Percentiles rank a stretch among this genome's conserved stretches.
Conservation (phyloP, 30 jellyfish, hydroid and myxozoan species). For the Clytia hemisphaerica region DNA sequence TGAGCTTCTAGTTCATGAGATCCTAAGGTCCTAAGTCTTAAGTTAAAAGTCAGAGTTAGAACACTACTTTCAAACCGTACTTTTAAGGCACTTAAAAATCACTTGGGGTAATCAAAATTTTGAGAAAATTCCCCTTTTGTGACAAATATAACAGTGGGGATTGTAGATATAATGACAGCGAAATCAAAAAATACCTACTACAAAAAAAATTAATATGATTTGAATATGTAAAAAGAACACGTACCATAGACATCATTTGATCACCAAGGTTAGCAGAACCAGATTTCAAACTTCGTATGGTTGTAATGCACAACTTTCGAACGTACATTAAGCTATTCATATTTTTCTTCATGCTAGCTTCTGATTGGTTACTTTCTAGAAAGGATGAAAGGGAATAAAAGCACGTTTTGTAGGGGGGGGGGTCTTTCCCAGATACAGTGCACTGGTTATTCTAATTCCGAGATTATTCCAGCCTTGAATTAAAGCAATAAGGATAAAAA, state of each 20-base stretch:
- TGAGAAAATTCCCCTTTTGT: too few relatives aligned
- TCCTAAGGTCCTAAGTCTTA: too few relatives aligned
- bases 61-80: too few relatives aligned
- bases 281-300: slow-evolving; percentile 58
- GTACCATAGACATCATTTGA: slow-evolving; percentile 27
- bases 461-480: neutral
- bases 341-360: slow-evolving; percentile 55
- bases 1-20: too few relatives aligned
- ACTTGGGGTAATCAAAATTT: too few relatives aligned
- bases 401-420: neutral
- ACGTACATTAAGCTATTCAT: slow-evolving; percentile 86
- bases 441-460: neutral
- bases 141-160: too few relatives aligned
- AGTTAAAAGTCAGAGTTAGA: too few relatives aligned
- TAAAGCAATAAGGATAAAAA: neutral
- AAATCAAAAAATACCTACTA: too few relatives aligned
- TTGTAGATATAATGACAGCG: too few relatives aligned
- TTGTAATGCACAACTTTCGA: slow-evolving; percentile 88
- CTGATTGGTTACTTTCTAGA: slow-evolving; percentile 75
- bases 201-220: too few relatives aligned
- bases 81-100: too few relatives aligned
- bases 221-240: neutral
- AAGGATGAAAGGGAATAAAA: neutral
- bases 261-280: slow-evolving; percentile 66
- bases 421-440: neutral